These are phyloP conservation scores for Drosophila austrosaltans DNA, from an alignment of 2,888 invertebrate genomes.

Conservation along the genomic window DNA sequence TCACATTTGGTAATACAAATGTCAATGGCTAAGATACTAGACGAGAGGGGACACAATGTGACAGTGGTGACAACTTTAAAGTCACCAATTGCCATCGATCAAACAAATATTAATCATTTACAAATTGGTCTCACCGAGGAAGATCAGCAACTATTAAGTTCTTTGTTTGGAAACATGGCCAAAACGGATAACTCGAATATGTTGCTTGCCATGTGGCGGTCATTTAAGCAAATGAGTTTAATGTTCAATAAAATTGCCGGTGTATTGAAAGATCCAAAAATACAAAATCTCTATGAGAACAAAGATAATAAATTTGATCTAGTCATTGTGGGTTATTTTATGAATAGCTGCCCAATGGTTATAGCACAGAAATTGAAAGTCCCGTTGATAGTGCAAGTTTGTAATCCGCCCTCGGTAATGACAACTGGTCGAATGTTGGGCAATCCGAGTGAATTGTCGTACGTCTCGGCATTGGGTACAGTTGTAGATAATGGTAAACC, in stretches of 20 bases:
- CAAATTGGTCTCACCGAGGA: conserved; percentile 55
- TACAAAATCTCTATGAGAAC: conserved; percentile 70
- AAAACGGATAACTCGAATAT: conserved; percentile 55
- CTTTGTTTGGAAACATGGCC: conserved; percentile 49
- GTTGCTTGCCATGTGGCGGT: conserved; percentile 19
- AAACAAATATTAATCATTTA: conserved; percentile 60
- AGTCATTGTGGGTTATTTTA: conserved; percentile 75
- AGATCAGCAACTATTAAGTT: conserved; percentile 38
- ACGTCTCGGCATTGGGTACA: conserved; percentile 62
- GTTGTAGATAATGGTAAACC: conserved; percentile 29
- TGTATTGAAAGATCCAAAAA: conserved; percentile 54
- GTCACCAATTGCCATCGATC: conserved; percentile 61
- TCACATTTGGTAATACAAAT: conserved; percentile 81
- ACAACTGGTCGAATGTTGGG: conserved; percentile 60
- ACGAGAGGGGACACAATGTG: conserved; percentile 80
- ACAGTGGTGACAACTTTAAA: conserved; percentile 74
- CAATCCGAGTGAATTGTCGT: conserved; percentile 65
- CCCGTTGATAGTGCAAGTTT: conserved; percentile 66
- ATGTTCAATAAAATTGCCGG: conserved; percentile 62
- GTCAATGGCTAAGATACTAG: conserved; percentile 71
- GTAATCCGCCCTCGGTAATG: conserved; percentile 48
- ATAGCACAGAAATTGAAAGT: conserved; percentile 77
- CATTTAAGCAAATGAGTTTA: conserved; percentile 43
- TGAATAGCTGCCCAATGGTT: conserved; percentile 76
- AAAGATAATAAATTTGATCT: conserved; percentile 74